Percentiles rank a stretch among this genome's conserved stretches.
phyloP scores from a whole-genome alignment of 2,113 vertebrate genomes.

The Otocyon megalotis region DNA sequence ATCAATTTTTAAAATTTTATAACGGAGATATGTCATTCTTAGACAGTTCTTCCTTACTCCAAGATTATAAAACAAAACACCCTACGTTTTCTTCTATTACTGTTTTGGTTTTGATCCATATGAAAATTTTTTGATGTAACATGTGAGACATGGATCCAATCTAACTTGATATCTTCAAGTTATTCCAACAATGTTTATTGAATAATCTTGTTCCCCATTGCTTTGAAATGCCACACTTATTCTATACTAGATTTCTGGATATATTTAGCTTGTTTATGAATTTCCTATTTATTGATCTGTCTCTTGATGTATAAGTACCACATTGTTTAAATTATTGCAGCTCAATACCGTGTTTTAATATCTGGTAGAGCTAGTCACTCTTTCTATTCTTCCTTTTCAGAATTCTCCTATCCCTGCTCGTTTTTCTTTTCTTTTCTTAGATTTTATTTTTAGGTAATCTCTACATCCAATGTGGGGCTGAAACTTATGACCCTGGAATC shows the following conservation, averaged over 20 bases:
- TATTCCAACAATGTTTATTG: slow-evolving; percentile 16
- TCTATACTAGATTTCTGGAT: slow-evolving; percentile 38
- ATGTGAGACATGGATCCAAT: slow-evolving; percentile 19
- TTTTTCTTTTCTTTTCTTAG: slow-evolving; percentile 19
- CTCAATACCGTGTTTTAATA: neutral
- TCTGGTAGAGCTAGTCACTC: neutral
- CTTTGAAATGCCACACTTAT: slow-evolving; percentile 42
- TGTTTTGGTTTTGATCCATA: slow-evolving; percentile 49
- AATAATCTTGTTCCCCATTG: neutral
- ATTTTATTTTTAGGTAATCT: neutral
- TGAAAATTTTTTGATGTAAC: slow-evolving; percentile 41
- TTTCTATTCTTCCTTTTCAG: slow-evolving; percentile 13
- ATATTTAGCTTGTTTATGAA: slow-evolving; percentile 20
- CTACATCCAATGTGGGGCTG: neutral
- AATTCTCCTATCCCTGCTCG: neutral
- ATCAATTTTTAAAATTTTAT: slow-evolving; percentile 52
- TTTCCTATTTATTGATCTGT: neutral
- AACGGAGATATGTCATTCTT: slow-evolving; percentile 28
- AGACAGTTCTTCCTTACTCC: slow-evolving; percentile 26
- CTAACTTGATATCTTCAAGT: neutral
- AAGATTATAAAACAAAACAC: slow-evolving; percentile 63
- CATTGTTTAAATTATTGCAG: neutral
- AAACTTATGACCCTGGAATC: neutral
- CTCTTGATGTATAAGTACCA: neutral
- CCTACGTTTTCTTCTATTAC: slow-evolving; percentile 26